Conservation (phyloP, 2,797 vertebrate species). For the Megalops cyprinoides region DNA sequence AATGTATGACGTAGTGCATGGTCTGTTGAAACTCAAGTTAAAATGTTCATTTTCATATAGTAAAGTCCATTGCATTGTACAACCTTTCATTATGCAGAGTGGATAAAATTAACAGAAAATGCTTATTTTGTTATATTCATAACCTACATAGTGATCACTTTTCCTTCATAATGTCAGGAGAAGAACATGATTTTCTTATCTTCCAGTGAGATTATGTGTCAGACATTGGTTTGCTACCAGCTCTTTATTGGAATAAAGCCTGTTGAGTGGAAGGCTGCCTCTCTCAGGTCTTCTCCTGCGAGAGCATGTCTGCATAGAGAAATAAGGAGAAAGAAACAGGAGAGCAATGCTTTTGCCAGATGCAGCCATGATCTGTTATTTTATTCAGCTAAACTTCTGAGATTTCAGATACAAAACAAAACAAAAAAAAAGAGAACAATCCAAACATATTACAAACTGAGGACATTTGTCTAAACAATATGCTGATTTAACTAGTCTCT, state of each 20-base stretch:
- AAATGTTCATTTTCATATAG: not conserved
- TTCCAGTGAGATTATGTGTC: not conserved
- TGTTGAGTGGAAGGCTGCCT: not conserved
- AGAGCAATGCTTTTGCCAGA: not conserved
- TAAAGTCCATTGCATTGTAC: not conserved
- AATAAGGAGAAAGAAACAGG: not conserved
- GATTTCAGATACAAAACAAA: conserved; percentile 2
- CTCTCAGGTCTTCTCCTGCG: too few species aligned
- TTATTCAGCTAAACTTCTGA: conserved; percentile 1
- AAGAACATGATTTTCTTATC: not conserved
- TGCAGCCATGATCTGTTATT: not conserved
- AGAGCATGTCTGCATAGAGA: not conserved
- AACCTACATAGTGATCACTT: not conserved
- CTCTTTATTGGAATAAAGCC: not conserved
- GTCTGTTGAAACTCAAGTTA: conserved; percentile 15
- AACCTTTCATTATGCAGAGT: not conserved
- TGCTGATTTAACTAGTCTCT: conserved; percentile 4
- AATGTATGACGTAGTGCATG: too few species aligned
- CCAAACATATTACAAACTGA: not conserved
- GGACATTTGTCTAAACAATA: conserved; percentile 8
- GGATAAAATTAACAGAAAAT: too few species aligned
- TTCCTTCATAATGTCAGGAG: not conserved
- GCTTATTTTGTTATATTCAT: not conserved
- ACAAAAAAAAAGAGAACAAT: not conserved
- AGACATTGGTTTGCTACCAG: not conserved